Evolutionary conservation across 2,797 vertebrate genomes (phyloP), one percentile per base, ranked within the genome.

Genomic region (Erithacus rubecula): DNA sequence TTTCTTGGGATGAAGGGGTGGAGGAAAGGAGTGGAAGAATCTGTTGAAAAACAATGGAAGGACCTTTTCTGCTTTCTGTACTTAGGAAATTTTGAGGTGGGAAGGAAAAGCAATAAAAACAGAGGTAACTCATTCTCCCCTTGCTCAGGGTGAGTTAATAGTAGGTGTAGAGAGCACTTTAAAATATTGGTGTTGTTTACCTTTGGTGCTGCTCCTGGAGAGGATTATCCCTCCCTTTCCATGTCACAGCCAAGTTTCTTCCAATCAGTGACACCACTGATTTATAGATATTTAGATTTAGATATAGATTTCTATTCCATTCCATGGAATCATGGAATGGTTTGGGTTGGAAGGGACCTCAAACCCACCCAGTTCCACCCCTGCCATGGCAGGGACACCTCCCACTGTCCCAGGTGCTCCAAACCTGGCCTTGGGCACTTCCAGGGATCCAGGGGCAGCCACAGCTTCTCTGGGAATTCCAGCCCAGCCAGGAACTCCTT

Each of bases 281-380:
- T 71, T 68, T 82, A 32, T 36, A 12, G 37, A 49, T 27, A 49
- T 27, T 49, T 49, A 49, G 47, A 27, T 27, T 49, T 27, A 49
- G 47, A 49, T 49, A 49, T 27, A 49, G 15, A 10, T 27, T 49
- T 49, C 26, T 15, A 49, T 49, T 49, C 47, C 46, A 49, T 49
- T 47, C 47, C 19, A 12, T 14, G 36, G 36, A 58, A 44, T 51
- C 4, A 5, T n/a, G 39, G 52, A 9, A 44, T n/a, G 22, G 4
- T 12, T 75, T n/a, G 53, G 22, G 15, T 44, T 5, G 37, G 37
- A 27, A 67, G 7, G 19, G 32, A 37, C 1, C 15, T 51, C 5
- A 9, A 75, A 32, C 1, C 2, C 74, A 23, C 3, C 32, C 36
- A 32, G 5, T 36, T 0, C 15, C 18, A 16, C 2, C 9, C 26